phyloP scores from a whole-genome alignment of 2,888 invertebrate genomes.

The Xestia sexstrigata region DNA sequence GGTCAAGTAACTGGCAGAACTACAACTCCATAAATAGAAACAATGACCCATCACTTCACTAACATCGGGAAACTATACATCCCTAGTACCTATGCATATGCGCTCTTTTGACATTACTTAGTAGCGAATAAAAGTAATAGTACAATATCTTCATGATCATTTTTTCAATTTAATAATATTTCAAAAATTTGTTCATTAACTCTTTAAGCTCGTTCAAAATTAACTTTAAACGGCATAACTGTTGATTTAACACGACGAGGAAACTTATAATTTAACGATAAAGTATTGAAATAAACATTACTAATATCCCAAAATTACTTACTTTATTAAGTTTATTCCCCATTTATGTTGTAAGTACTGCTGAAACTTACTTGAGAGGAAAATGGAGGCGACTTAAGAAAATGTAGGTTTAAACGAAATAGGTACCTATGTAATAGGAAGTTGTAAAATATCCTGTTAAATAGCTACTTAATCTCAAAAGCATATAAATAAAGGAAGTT shows the following conservation, averaged over 20 bases:
- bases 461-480: conserved; percentile 10
- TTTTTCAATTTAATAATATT: neutral
- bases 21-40: neutral
- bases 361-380: conserved; percentile 12
- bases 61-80: neutral
- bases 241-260: conserved; percentile 20
- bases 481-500: neutral
- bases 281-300: conserved; percentile 29
- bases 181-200: neutral
- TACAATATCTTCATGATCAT: neutral
- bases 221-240: conserved; percentile 4
- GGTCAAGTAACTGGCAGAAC: neutral
- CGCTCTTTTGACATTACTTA: neutral
- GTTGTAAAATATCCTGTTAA: neutral
- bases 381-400: conserved; percentile 16
- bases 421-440: neutral
- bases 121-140: neutral
- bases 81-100: neutral
- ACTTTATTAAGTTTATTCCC: conserved; percentile 30
- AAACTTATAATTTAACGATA: conserved; percentile 30
- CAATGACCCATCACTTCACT: neutral
- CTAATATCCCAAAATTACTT: conserved; percentile 30
- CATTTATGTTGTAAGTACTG: conserved; percentile 31
- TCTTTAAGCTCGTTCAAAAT: neutral
- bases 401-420: conserved; percentile 13